phyloP scores from a whole-genome alignment of 2,797 vertebrate species.

The Poecile montanus region DNA sequence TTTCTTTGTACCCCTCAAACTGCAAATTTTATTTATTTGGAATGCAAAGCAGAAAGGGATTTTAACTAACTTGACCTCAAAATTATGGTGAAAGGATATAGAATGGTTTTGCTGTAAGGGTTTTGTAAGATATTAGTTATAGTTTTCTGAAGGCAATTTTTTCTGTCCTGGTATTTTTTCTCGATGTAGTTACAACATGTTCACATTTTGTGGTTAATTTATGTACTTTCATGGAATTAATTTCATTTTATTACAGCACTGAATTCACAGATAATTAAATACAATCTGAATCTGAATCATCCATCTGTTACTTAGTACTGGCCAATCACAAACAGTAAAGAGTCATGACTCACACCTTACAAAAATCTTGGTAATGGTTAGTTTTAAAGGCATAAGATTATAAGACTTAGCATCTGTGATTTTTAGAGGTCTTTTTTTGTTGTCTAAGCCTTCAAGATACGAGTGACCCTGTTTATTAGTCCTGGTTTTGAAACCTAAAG shows the following conservation, averaged over 20 bases:
- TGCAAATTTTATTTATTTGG: background rate
- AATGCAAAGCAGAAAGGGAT: background rate
- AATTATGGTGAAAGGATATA: background rate
- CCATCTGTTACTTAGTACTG: constrained; percentile 31
- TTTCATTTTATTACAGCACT: constrained; percentile 41
- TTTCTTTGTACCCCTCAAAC: background rate
- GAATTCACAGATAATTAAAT: constrained; percentile 45
- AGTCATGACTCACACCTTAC: constrained; percentile 24
- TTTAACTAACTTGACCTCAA: background rate
- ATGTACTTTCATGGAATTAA: constrained; percentile 10
- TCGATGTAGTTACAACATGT: background rate
- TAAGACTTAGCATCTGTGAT: background rate
- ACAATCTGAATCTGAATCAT: constrained; percentile 35
- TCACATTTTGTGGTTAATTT: background rate
- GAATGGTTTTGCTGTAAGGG: background rate
- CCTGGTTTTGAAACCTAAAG: background rate
- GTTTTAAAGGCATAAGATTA: constrained; percentile 1
- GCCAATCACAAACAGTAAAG: constrained; percentile 10
- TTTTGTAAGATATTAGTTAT: background rate
- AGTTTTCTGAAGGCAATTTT: background rate
- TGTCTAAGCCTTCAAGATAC: background rate
- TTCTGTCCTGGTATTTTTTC: background rate
- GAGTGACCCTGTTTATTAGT: background rate
- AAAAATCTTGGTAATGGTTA: constrained; percentile 9
- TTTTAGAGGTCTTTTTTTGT: background rate